phyloP scores from a whole-genome alignment of 2,888 invertebrate genomes.

The Xestoiulus laeticollis region DNA sequence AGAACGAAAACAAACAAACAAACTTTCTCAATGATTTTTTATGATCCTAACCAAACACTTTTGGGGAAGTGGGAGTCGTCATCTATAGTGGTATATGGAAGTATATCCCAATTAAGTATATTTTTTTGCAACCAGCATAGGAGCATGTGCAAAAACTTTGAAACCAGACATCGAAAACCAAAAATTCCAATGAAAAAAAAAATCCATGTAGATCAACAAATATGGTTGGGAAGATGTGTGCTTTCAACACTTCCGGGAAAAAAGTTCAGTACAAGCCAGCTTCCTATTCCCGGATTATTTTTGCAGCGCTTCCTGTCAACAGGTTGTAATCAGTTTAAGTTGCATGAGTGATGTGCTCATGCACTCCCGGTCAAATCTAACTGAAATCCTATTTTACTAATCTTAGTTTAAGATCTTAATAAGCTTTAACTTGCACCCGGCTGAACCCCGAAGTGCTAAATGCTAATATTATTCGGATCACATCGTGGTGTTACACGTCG shows the following conservation, averaged over 20 bases:
- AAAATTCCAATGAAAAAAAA: too few species aligned
- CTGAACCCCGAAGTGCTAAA: constrained; percentile 21
- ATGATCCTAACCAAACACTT: too few species aligned
- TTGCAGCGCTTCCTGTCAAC: not conserved
- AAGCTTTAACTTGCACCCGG: constrained; percentile 15
- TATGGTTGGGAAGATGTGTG: not conserved
- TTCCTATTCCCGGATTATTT: not conserved
- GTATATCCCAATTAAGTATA: too few species aligned
- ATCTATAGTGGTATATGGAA: too few species aligned
- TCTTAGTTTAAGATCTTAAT: constrained; percentile 32
- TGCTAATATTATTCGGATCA: constrained; percentile 35
- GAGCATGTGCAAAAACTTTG: too few species aligned
- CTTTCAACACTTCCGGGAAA: not conserved
- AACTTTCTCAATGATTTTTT: too few species aligned
- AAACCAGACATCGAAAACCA: too few species aligned
- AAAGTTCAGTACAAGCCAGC: not conserved
- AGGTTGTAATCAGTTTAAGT: not conserved
- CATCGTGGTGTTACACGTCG: constrained; percentile 35
- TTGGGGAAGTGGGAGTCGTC: too few species aligned
- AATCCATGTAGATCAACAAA: too few species aligned
- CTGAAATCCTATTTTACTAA: not conserved
- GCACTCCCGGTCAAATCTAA: not conserved
- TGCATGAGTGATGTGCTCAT: not conserved
- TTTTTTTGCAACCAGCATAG: too few species aligned
- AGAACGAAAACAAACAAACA: too few species aligned